Evolutionary conservation across 2,797 vertebrate genomes (phyloP).

Genomic region (Clangula hyemalis): DNA sequence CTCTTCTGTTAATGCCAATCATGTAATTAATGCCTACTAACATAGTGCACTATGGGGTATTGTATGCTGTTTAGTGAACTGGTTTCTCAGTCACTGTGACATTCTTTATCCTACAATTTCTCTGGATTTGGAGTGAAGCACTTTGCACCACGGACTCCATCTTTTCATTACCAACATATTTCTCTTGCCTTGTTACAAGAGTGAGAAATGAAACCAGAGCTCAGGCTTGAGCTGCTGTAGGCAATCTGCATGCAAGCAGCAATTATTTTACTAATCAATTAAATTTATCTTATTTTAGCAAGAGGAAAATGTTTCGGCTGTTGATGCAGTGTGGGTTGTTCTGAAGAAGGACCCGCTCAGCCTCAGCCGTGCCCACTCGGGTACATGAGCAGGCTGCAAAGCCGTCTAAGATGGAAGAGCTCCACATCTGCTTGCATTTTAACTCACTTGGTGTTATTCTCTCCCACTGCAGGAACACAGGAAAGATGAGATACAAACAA

Average conservation of each 20-base stretch:
- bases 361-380: not conserved
- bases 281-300: not conserved
- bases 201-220: not conserved
- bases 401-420: not conserved
- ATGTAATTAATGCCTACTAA: not conserved
- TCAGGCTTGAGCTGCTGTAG: not conserved
- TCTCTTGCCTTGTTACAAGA: not conserved
- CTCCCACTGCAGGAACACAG: not conserved
- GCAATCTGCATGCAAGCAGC: fast-evolving
- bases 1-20: not conserved
- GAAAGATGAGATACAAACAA: conserved; percentile 41
- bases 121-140: not conserved
- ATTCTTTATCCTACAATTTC: not conserved
- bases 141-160: not conserved
- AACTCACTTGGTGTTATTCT: not conserved
- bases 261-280: not conserved
- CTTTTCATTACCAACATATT: not conserved
- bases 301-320: not conserved
- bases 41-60: not conserved
- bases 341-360: not conserved
- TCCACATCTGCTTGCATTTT: not conserved
- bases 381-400: not conserved
- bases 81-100: not conserved
- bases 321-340: not conserved
- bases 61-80: not conserved